phyloP scores from a whole-genome alignment of 2,888 invertebrate species.

The Drosophila acutilabella region DNA sequence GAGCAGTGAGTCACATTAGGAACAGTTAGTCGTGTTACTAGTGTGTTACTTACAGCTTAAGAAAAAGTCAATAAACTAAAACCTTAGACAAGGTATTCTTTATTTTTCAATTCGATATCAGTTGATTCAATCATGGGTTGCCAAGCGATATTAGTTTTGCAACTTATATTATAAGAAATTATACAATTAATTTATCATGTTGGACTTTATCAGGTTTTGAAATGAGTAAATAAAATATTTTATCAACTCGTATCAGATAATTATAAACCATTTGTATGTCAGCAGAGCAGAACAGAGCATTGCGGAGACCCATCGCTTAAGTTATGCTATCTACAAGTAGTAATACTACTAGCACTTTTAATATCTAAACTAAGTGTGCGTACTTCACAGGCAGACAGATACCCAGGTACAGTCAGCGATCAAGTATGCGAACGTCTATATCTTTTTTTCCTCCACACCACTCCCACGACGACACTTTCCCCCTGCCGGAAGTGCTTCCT shows the following conservation, averaged over 20 bases:
- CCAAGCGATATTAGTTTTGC: conserved; percentile 8
- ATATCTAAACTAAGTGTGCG: conserved; percentile 31
- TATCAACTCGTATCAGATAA: conserved; percentile 49
- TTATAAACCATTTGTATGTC: conserved; percentile 40
- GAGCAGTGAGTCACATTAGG: background rate
- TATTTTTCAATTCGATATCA: conserved; percentile 5
- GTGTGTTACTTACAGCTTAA: background rate
- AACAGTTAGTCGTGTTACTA: background rate
- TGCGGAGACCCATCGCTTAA: conserved; percentile 34
- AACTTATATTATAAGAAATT: conserved; percentile 18
- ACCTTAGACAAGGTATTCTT: conserved; percentile 3
- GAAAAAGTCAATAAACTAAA: background rate
- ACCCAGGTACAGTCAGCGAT: conserved; percentile 42
- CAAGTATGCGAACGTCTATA: background rate
- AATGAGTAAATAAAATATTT: conserved; percentile 24
- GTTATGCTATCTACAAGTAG: conserved; percentile 35
- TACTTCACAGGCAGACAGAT: conserved; percentile 11
- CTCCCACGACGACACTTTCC: background rate
- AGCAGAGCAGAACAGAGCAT: conserved; percentile 2
- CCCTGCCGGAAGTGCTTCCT: conserved; percentile 34
- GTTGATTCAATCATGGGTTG: conserved; percentile 13
- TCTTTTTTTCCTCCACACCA: background rate
- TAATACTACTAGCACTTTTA: conserved; percentile 7
- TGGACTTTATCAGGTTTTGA: conserved; percentile 33
- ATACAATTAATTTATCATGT: conserved; percentile 39